Evolutionary conservation across 2,888 invertebrate species (phyloP), one percentile per base, ranked within the genome.

Genomic region (Platycheirus rosarum): DNA sequence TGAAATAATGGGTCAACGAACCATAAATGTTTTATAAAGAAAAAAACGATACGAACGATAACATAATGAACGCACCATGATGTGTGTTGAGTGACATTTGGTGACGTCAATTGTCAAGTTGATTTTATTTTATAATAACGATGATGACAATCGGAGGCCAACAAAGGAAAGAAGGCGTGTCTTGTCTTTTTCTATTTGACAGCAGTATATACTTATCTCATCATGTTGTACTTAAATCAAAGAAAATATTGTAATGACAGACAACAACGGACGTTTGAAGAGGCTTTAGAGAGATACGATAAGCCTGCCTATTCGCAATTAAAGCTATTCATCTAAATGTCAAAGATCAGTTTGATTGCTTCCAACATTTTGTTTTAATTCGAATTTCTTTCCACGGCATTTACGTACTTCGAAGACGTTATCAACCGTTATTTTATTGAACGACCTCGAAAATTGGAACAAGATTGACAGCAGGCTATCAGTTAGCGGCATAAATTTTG

Each of bases 161-260:
- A 76, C 65, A 80, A 76, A 66, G 49, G 42, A 69, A 73, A 55
- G 80, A 37, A 80, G 80, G 80, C 80, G 80, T 71, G 80, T 76
- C 75, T 44, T 18, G 16, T 32, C 29, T 23, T 44, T 18, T 29
- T 32, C 29, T 23, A 32, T 32, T 5, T 7, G 5, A 8, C 29
- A 32, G 23, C 23, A 23, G 23, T 23, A 23, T 4, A 23, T 23
- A 6, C n/a, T 66, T 18, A 18, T 49, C 71, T 60, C 60, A 71
- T 42, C 44, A 18, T 46, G 1, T 40, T 23, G 71, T 71, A 73
- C 29, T 23, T 14, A 60, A 8, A 37, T 37, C 20, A 0, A 13
- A 16, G 18, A n/a, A 18, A 44, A 40, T 26, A 9, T n/a, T 8
- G 1, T 42, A 60, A 40, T 35, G 29, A 29, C 16, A 20, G 29